Evolutionary conservation across 2,113 vertebrate species (phyloP).

Genomic region (Naja naja): DNA sequence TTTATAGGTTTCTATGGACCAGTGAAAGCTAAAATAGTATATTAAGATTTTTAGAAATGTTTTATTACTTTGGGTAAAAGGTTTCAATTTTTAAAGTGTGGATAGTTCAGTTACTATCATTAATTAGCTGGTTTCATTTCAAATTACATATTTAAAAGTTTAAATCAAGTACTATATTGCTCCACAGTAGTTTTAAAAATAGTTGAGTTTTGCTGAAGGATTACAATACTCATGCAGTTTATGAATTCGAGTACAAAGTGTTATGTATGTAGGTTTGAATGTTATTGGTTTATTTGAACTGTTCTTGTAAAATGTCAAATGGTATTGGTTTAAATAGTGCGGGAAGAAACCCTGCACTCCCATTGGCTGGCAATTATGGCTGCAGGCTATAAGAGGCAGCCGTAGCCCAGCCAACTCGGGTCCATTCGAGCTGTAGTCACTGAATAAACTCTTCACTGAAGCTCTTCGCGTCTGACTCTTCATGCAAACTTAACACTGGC

Average conservation of each 20-base stretch:
- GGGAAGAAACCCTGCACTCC: too few relatives aligned
- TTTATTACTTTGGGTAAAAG: background rate
- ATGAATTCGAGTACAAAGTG: slow-evolving; percentile 53
- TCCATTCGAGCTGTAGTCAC: too few relatives aligned
- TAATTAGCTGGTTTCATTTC: slow-evolving; percentile 27
- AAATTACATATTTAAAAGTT: slow-evolving; percentile 19
- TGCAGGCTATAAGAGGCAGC: too few relatives aligned
- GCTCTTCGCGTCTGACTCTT: too few relatives aligned
- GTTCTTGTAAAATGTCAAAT: too few relatives aligned
- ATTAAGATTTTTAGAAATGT: background rate
- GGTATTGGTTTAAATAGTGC: too few relatives aligned
- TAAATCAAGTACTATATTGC: slow-evolving; percentile 20
- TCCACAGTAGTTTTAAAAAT: slow-evolving; percentile 43
- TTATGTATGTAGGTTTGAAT: too few relatives aligned
- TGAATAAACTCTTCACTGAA: too few relatives aligned
- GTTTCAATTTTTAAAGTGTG: slow-evolving; percentile 6
- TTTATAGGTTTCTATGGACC: background rate
- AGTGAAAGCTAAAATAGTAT: background rate
- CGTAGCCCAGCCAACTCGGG: too few relatives aligned
- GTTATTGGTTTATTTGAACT: too few relatives aligned
- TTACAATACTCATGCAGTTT: slow-evolving; percentile 39
- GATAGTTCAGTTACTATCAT: slow-evolving; percentile 18
- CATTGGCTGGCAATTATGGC: too few relatives aligned
- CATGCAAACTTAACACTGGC: too few relatives aligned
- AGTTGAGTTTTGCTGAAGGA: slow-evolving; percentile 44